Base-by-base conservation (phyloP, 2,888 invertebrate genomes). In the Ornithoptera priamus region DNA sequence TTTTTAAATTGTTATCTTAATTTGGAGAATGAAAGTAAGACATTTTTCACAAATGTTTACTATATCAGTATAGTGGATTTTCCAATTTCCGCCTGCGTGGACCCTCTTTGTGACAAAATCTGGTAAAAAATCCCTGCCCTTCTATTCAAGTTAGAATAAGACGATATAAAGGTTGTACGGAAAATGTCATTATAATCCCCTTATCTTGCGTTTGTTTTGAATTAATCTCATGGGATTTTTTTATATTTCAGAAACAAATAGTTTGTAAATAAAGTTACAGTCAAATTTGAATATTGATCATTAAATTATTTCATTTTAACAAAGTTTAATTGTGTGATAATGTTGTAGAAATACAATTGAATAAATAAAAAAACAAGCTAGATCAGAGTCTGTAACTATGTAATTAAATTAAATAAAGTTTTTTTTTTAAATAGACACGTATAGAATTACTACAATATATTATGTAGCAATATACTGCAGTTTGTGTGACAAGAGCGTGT, bases 101-200 rank as follows among this genome's bases (percentile, higher is more conserved):
- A 79, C 81, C 82, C 78, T 82, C 81, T 85, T 80, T 78, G 80
- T 83, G 82, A 86, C 83, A 85, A 84, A 81, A 81, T 84, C 83
- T 82, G 74, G 78, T 79, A 82, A 78, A 30, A 78, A 79, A 76
- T 77, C 80, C 78, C 79, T 77, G 76, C 80, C 79, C 76, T 77
- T 77, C 76, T 72, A 76, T 80, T 74, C 78, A 80, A 77, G 74
- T 75, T 74, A 74, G 80, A 83, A 86, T 86, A 83, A 85, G 83
- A 82, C 83, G 77, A 83, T 84, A 79, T 82, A 81, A 81, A 82
- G 81, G 85, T 81, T 83, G 80, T 84, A 84, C 85, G 86, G 81
- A 83, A 87, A 87, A 88, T 87, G 83, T 83, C 85, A 88, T 86
- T 85, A 85, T 88, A 88, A 87, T 87, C 85, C 83, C 78, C 79